Evolutionary conservation across 2,113 vertebrate species (phyloP).

Genomic region (Dasyurus viverrinus): DNA sequence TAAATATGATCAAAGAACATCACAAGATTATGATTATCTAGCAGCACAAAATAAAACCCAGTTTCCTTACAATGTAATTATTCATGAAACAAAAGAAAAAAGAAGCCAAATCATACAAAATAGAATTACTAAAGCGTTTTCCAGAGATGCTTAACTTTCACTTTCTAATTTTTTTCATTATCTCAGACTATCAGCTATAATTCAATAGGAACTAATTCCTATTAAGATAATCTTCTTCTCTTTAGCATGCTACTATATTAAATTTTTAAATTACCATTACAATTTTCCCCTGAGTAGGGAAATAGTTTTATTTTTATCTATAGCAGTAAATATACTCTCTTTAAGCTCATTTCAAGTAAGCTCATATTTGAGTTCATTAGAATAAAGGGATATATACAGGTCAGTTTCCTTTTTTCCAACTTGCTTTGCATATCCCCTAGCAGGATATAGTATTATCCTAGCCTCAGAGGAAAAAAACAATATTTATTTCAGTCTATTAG

Average conservation of each 20-base stretch:
- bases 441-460: not conserved
- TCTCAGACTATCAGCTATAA: not conserved
- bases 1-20: conserved; percentile 39
- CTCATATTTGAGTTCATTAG: not conserved
- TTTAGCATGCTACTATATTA: not conserved
- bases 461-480: conserved; percentile 3
- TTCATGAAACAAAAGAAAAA: conserved; percentile 21
- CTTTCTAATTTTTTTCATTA: conserved; percentile 23
- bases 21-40: conserved; percentile 13
- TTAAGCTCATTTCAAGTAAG: not conserved
- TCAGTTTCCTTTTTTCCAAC: not conserved
- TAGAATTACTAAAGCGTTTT: not conserved
- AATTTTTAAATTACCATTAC: not conserved
- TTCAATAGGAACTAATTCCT: not conserved
- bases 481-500: conserved; percentile 25
- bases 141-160: conserved; percentile 1
- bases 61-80: conserved; percentile 41
- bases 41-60: conserved; percentile 18
- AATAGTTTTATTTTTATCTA: not conserved
- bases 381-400: not conserved
- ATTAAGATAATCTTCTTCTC: not conserved
- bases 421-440: not conserved
- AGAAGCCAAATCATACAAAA: conserved; percentile 33
- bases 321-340: not conserved
- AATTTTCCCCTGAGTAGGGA: not conserved